phyloP scores from a whole-genome alignment of 2,888 invertebrate species.

The Scaptomyza flava region DNA sequence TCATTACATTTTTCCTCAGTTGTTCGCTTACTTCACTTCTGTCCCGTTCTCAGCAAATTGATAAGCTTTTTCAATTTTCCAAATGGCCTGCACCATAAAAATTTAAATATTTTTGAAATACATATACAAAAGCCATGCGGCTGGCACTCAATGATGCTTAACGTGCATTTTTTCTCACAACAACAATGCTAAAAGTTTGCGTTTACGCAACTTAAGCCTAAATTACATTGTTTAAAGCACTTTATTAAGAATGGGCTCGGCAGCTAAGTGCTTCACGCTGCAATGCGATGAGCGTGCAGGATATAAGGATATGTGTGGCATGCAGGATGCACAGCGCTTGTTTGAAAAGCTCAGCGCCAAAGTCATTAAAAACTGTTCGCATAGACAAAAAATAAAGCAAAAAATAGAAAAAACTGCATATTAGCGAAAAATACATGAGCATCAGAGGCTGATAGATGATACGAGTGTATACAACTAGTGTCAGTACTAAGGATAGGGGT shows the following conservation, averaged over 20 bases:
- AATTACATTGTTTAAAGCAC: constrained; percentile 79
- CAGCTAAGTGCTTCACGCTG: constrained; percentile 34
- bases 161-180: constrained; percentile 27
- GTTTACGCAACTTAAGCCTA: constrained; percentile 65
- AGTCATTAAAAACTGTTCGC: constrained; percentile 79
- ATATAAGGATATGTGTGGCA: constrained; percentile 45
- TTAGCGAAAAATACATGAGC: constrained; percentile 73
- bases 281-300: constrained; percentile 33
- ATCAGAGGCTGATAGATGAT: constrained; percentile 55
- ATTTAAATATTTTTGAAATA: constrained; percentile 76
- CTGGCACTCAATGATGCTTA: constrained; percentile 60
- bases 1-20: constrained; percentile 39
- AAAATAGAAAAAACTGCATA: constrained; percentile 66
- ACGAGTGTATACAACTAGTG: constrained; percentile 4
- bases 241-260: constrained; percentile 71
- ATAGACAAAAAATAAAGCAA: constrained; percentile 64
- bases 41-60: constrained; percentile 22
- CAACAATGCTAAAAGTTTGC: constrained; percentile 44
- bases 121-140: constrained; percentile 64
- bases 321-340: constrained; percentile 68
- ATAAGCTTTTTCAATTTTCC: constrained; percentile 70
- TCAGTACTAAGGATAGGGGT: constrained; percentile 2
- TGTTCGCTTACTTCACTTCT: constrained; percentile 12
- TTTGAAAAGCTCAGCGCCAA: constrained; percentile 74
- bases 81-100: constrained; percentile 71